Evolutionary conservation across 1,140 invertebrate genomes (phyloP).

Genomic region (Oryctes rhinoceros): DNA sequence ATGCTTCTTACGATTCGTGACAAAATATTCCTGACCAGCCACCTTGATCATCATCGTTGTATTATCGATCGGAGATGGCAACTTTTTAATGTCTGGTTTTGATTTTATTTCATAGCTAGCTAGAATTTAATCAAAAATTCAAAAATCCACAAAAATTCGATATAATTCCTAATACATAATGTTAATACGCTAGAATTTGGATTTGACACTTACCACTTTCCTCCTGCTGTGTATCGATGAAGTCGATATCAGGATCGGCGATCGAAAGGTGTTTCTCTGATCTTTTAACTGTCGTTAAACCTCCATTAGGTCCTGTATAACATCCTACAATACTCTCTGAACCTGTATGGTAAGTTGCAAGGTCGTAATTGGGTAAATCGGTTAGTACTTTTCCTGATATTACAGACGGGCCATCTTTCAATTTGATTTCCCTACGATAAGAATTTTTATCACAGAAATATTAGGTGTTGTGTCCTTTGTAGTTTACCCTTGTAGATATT

Average conservation of each 20-base stretch:
- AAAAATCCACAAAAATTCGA: neutral
- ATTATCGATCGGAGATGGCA: constrained; percentile 58
- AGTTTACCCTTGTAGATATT: constrained; percentile 77
- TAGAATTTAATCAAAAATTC: constrained; percentile 19
- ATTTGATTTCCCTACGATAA: constrained; percentile 50
- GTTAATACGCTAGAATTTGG: too few species aligned
- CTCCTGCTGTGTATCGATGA: constrained; percentile 73
- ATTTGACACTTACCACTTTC: constrained; percentile 58
- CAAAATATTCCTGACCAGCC: constrained; percentile 61
- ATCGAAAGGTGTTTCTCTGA: constrained; percentile 72
- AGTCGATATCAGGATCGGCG: constrained; percentile 77
- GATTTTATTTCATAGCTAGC: neutral
- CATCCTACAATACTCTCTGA: constrained; percentile 69
- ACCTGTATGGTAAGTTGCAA: constrained; percentile 65
- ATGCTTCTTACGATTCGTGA: constrained; percentile 57
- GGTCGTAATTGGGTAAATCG: constrained; percentile 68
- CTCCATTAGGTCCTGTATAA: constrained; percentile 80
- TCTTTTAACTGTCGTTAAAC: constrained; percentile 76
- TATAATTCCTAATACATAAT: neutral
- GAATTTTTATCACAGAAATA: constrained; percentile 29
- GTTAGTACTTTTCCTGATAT: constrained; percentile 72
- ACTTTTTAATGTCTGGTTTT: neutral
- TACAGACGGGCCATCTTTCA: constrained; percentile 67
- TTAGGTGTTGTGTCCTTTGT: neutral
- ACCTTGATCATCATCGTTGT: constrained; percentile 63